phyloP scores from a whole-genome alignment of 1,140 invertebrate species.

The Lordiphosa stackelbergi region DNA sequence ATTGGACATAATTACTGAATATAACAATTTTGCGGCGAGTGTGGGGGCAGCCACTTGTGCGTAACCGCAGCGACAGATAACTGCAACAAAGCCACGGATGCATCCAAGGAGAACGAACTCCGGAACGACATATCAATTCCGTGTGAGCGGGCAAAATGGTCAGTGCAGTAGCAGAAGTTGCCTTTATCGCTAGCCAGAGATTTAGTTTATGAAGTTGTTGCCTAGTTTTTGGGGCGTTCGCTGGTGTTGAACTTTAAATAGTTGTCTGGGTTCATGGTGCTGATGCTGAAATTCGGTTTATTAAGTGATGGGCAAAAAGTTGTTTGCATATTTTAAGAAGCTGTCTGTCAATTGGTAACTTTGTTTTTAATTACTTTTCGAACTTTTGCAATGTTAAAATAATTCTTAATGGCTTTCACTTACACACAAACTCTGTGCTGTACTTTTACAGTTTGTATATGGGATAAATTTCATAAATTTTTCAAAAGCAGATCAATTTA shows the following conservation, averaged over 20 bases:
- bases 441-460: too few species aligned
- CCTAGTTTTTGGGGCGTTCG: not conserved
- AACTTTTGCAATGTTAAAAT: too few species aligned
- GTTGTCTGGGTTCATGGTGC: too few species aligned
- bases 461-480: too few species aligned
- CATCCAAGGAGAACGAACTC: conserved; percentile 11
- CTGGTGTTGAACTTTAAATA: conserved; percentile 1
- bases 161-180: conserved; percentile 19
- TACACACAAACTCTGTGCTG: too few species aligned
- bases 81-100: conserved; percentile 56
- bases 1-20: conserved; percentile 74
- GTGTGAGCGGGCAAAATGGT: conserved; percentile 56
- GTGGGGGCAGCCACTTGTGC: conserved; percentile 48
- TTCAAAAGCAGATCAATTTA: too few species aligned
- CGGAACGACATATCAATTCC: conserved; percentile 65
- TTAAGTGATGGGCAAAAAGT: too few species aligned
- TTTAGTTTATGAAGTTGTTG: conserved; percentile 1
- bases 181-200: conserved; percentile 41
- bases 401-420: too few species aligned
- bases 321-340: too few species aligned
- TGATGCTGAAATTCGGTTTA: too few species aligned
- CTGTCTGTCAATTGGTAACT: too few species aligned
- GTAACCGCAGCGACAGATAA: conserved; percentile 65
- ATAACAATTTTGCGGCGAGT: conserved; percentile 62
- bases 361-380: too few species aligned